These are phyloP conservation scores for Acanthisitta chloris DNA, from an alignment of 2,113 vertebrate genomes.

Conservation along the genomic window DNA sequence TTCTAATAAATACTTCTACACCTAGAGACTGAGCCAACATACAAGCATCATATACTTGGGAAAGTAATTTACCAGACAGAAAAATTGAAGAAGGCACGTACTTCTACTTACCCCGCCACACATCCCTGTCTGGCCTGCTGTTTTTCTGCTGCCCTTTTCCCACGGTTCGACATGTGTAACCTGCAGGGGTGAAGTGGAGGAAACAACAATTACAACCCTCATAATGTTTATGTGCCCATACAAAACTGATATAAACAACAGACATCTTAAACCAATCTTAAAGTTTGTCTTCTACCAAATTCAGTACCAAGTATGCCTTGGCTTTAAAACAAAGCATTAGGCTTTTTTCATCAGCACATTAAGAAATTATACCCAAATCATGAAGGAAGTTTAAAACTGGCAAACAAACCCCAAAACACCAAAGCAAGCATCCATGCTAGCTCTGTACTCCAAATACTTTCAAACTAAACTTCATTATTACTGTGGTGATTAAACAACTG, in stretches of 20 bases:
- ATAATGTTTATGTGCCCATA: not conserved
- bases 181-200: slow-evolving; percentile 58
- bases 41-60: not conserved
- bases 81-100: slow-evolving; percentile 90
- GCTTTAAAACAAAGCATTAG: not conserved
- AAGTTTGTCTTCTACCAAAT: not conserved
- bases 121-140: slow-evolving; percentile 99
- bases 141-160: slow-evolving; percentile 99
- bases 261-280: not conserved
- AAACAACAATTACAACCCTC: slow-evolving; percentile 33
- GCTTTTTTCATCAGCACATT: not conserved
- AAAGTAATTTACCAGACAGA: slow-evolving; percentile 42
- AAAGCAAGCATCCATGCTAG: not conserved
- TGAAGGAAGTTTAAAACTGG: not conserved
- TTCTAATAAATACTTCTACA: not conserved
- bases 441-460: fast-evolving
- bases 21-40: not conserved
- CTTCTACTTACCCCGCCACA: slow-evolving; percentile 99
- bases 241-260: not conserved
- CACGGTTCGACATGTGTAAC: slow-evolving; percentile 95
- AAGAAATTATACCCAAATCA: not conserved
- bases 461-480: not conserved
- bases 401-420: not conserved
- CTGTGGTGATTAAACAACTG: not conserved
- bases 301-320: not conserved